Evolutionary conservation across 1,140 invertebrate species (phyloP), one percentile per base, ranked within the genome.

Genomic region (Platyura marginata): DNA sequence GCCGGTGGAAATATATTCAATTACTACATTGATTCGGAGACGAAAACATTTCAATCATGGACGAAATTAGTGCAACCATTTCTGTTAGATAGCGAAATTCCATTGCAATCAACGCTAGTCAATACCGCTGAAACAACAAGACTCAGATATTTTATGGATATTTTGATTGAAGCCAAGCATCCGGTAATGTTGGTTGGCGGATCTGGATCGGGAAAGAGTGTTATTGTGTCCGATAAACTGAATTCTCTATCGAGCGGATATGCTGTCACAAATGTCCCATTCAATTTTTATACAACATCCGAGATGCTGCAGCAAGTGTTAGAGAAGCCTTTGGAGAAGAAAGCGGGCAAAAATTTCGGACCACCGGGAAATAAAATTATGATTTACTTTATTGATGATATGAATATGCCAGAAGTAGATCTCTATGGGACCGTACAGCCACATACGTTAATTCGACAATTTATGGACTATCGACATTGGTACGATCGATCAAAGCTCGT

Each of bases 401-500:
- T 95, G 74, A 96, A 95, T 63, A 95, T 94, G 89, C 91, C 91
- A 3, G 86, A 92, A 70, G 87, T 94, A 1, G 91, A 95, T 62
- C 74, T 72, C 44, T 95, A 94, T 54, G 88, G 85, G 36, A 95
- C 92, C 1, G 89, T 94, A 1, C 89, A 93, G 55, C 86, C 91
- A 0, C 91, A 95, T 55, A 94, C 90, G 0, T 64, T 95, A 0
- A 83, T 95, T 38, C 67, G 90, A 16, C 88, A 96, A 56, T 87
- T 89, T 57, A 76, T 96, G 68, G 88, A 94, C 62, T 94, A 95
- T 58, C 73, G 72, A 46, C 91, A 95, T 64, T 95, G 74, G 74
- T 82, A 84, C 51, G 89, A 95, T 57, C 65, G 91, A 42, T 62
- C 69, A 3, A 94, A 93, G 56, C 66, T 95, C 38, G 71, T 75